Conservation (phyloP, 2,113 vertebrate genomes). For the Python bivittatus region DNA sequence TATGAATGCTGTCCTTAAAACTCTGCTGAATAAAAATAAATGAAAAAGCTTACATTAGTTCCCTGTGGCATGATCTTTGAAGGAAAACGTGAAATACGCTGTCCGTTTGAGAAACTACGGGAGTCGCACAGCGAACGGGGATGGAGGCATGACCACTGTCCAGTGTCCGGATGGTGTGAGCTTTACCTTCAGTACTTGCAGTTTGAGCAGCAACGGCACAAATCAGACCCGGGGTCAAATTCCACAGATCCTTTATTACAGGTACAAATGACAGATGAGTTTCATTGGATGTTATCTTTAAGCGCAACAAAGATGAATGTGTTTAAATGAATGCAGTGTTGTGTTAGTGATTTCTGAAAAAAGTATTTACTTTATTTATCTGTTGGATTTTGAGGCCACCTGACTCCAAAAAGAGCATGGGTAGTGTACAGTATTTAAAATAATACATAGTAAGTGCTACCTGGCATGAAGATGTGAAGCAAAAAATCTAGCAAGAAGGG, state of each 20-base stretch:
- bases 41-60: background rate
- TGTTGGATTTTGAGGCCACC: background rate
- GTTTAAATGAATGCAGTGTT: background rate
- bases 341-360: background rate
- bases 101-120: constrained; percentile 96
- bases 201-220: constrained; percentile 98
- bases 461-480: background rate
- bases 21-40: background rate
- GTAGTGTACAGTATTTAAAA: background rate
- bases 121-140: constrained; percentile 97
- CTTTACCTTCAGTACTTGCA: constrained; percentile 96
- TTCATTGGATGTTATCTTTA: background rate
- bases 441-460: background rate
- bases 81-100: constrained; percentile 97
- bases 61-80: constrained; percentile 28
- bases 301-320: background rate
- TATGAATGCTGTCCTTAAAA: background rate
- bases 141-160: constrained; percentile 97
- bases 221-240: constrained; percentile 97
- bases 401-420: background rate
- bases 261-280: constrained; percentile 71
- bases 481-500: background rate
- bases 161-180: constrained; percentile 94
- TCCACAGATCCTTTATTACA: constrained; percentile 97
- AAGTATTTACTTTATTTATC: background rate